Evolutionary conservation across 1,140 invertebrate genomes (phyloP), one percentile per base, ranked within the genome.

Genomic region (Drosophila neocordata): DNA sequence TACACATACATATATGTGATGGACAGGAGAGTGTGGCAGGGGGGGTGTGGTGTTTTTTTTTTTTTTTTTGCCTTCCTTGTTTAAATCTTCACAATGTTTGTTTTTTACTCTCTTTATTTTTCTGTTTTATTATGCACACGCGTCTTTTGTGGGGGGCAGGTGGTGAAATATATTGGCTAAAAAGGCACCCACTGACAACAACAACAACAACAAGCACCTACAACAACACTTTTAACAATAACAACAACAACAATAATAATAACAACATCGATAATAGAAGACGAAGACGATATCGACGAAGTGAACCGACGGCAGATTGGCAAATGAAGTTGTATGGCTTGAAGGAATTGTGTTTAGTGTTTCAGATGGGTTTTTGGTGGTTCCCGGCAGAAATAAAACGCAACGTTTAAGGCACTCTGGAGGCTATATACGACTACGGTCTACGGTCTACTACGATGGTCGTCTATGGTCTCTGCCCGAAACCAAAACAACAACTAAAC

Each of bases 61-160:
- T 77, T 38, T 60, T 70, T 4, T 27, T 57, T 63, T 73, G 64
- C n/a, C n/a, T n/a, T n/a, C n/a, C n/a, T 70, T 37, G 37, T 66
- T 44, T 44, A 64, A 71, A 66, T 67, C 78, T 67, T 44, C 51
- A 34, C 27, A 65, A 79, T 69, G 69, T 79, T 56, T 68, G 52
- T 15, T 15, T 52, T 44, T 60, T 63, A 4, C 12, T 31, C 27
- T 31, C 0, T 56, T 27, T 68, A 6, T 13, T 22, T 60, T 59
- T 51, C n/a, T n/a, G 3, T 7, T n/a, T 56, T 31, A 31, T 67
- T 53, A 51, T 38, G 75, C 69, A 78, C 65, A 65, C 76, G 69
- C 75, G 74, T 57, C 56, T 34, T 48, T 31, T 8, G 15, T 37
- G 20, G 38, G 13, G 13, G 18, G 61, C 22, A 58, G n/a, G n/a